Conservation (phyloP, 2,888 invertebrate species). For the Platycheirus rosarum region DNA sequence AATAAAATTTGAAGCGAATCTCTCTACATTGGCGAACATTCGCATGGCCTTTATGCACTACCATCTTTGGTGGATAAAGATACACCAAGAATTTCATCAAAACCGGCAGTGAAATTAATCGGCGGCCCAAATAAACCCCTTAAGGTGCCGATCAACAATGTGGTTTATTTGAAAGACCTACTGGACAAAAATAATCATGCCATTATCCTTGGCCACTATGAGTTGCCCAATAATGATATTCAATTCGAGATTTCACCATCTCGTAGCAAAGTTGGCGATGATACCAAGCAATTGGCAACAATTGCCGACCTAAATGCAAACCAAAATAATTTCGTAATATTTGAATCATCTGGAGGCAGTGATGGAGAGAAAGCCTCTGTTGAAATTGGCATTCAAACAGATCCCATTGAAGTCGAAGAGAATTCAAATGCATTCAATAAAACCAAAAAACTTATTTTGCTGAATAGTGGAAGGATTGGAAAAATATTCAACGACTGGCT, state of each 20-base stretch:
- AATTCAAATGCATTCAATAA: slow-evolving; percentile 82
- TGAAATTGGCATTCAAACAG: slow-evolving; percentile 85
- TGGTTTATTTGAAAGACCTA: slow-evolving; percentile 83
- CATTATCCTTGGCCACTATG: slow-evolving; percentile 86
- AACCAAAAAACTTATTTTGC: slow-evolving; percentile 79
- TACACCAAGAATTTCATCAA: slow-evolving; percentile 90
- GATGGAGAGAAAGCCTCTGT: slow-evolving; percentile 78
- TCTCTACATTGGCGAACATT: slow-evolving; percentile 95
- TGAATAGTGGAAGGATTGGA: slow-evolving; percentile 79
- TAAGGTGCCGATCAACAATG: slow-evolving; percentile 79
- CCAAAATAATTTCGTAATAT: slow-evolving; percentile 61
- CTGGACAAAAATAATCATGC: slow-evolving; percentile 79
- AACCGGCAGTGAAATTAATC: slow-evolving; percentile 88
- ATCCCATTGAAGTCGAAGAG: slow-evolving; percentile 80
- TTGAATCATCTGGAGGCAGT: slow-evolving; percentile 74
- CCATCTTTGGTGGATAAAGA: slow-evolving; percentile 96
- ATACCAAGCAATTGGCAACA: slow-evolving; percentile 78
- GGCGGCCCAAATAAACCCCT: slow-evolving; percentile 86
- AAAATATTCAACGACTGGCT: slow-evolving; percentile 84
- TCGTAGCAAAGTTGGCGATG: slow-evolving; percentile 68
- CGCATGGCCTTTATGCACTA: slow-evolving; percentile 93
- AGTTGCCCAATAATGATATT: slow-evolving; percentile 86
- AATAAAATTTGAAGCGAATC: slow-evolving; percentile 88
- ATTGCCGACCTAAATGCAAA: slow-evolving; percentile 78
- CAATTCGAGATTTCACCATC: slow-evolving; percentile 80